Evolutionary conservation across 2,797 vertebrate genomes (phyloP).

Genomic region (Jordanella pulchra): DNA sequence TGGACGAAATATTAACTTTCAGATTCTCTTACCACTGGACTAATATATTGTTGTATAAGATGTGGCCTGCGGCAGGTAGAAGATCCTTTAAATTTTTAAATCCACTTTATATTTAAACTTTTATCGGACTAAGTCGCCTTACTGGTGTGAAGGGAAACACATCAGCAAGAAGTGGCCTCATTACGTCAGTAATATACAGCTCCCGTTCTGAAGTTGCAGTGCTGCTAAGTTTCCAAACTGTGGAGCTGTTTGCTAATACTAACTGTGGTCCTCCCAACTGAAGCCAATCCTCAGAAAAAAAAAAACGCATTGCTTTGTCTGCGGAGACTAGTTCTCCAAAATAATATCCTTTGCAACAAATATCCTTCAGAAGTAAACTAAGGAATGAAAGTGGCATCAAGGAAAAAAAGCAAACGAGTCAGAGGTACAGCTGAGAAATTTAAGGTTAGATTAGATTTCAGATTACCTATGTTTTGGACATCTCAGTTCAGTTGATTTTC

Average conservation of each 20-base stretch:
- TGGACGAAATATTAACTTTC: no score
- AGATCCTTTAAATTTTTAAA: neutral
- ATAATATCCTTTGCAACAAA: neutral
- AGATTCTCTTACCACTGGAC: no score
- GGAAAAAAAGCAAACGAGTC: no score
- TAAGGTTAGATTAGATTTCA: no score
- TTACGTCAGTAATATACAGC: neutral
- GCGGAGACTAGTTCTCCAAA: no score
- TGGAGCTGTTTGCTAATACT: slow-evolving; percentile 3
- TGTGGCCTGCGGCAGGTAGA: neutral
- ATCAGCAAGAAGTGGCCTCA: neutral
- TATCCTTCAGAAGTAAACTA: neutral
- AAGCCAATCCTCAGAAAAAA: neutral
- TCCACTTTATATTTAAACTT: neutral
- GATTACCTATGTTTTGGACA: no score
- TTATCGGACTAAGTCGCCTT: neutral
- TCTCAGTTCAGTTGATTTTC: no score
- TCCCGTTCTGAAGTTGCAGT: neutral
- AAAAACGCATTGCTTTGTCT: no score
- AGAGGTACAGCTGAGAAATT: no score
- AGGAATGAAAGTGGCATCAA: neutral
- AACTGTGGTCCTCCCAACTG: neutral
- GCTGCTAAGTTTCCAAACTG: slow-evolving; percentile 7
- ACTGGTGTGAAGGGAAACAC: neutral
- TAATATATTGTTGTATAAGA: neutral